Percentiles rank a stretch among this genome's conserved stretches.
These are phyloP conservation scores for Galeruca laticollis DNA, from an alignment of 2,888 invertebrate species.

Conservation along the genomic window DNA sequence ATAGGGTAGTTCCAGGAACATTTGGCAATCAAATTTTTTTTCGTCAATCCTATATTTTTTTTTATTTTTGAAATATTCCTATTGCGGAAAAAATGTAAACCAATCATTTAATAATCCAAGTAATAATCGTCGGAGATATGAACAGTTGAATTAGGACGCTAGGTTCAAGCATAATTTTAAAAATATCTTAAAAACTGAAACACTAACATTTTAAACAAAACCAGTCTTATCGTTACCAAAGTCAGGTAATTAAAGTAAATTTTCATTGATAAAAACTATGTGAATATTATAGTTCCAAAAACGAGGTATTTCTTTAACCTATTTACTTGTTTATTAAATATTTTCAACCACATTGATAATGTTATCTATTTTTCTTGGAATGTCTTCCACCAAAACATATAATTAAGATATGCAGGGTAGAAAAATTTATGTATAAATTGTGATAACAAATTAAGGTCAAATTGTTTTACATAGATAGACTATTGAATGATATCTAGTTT, in stretches of 20 bases:
- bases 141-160: too few relatives aligned
- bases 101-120: too few relatives aligned
- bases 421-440: constrained; percentile 7
- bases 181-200: too few relatives aligned
- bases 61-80: too few relatives aligned
- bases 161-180: too few relatives aligned
- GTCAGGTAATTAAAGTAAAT: background rate
- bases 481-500: background rate
- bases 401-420: background rate
- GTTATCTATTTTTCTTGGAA: background rate
- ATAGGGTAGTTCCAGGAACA: too few relatives aligned
- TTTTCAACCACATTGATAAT: background rate
- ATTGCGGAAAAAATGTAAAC: too few relatives aligned
- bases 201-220: too few relatives aligned
- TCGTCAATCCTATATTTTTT: too few relatives aligned
- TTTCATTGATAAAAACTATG: background rate
- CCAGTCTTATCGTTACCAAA: too few relatives aligned
- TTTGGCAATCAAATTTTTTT: too few relatives aligned
- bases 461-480: constrained; percentile 5
- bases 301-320: background rate
- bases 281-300: background rate
- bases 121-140: too few relatives aligned
- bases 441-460: constrained; percentile 2
- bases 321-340: background rate
- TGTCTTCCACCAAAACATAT: background rate